phyloP scores from a whole-genome alignment of 2,888 invertebrate species.

The Drosophila mercatorum region DNA sequence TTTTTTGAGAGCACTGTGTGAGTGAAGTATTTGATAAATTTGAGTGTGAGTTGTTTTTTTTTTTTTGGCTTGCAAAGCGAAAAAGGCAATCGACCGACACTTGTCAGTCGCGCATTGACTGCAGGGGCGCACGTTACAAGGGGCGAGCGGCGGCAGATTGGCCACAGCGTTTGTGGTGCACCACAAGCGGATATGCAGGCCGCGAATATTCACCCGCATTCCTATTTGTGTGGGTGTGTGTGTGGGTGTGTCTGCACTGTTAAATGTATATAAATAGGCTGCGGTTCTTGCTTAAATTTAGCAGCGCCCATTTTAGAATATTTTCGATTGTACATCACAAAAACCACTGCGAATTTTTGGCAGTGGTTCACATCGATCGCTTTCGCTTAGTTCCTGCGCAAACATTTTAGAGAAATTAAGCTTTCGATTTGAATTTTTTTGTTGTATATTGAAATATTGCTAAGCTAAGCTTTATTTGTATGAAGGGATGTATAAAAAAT shows the following conservation, averaged over 20 bases:
- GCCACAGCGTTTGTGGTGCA: conserved; percentile 71
- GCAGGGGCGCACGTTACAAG: neutral
- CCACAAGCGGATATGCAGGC: conserved; percentile 65
- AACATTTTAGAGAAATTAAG: neutral
- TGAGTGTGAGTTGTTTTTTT: conserved; percentile 4
- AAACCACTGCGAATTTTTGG: conserved; percentile 58
- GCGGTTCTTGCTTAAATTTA: conserved; percentile 66
- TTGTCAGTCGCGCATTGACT: conserved; percentile 9
- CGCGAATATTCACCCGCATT: conserved; percentile 23
- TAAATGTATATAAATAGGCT: conserved; percentile 75
- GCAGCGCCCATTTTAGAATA: conserved; percentile 36
- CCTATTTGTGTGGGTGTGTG: conserved; percentile 3
- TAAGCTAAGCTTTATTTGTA: neutral
- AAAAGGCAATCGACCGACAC: conserved; percentile 43
- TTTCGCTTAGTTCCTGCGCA: conserved; percentile 10
- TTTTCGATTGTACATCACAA: conserved; percentile 25
- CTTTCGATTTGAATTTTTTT: neutral
- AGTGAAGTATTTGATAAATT: conserved; percentile 43
- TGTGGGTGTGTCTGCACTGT: conserved; percentile 35
- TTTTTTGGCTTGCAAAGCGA: conserved; percentile 29
- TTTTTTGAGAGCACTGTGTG: neutral
- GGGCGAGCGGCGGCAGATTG: neutral
- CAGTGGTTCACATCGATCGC: conserved; percentile 36
- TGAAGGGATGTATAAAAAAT: too few species aligned
- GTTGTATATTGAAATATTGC: neutral